phyloP scores from a whole-genome alignment of 2,888 invertebrate genomes.

The Andrena dorsata region DNA sequence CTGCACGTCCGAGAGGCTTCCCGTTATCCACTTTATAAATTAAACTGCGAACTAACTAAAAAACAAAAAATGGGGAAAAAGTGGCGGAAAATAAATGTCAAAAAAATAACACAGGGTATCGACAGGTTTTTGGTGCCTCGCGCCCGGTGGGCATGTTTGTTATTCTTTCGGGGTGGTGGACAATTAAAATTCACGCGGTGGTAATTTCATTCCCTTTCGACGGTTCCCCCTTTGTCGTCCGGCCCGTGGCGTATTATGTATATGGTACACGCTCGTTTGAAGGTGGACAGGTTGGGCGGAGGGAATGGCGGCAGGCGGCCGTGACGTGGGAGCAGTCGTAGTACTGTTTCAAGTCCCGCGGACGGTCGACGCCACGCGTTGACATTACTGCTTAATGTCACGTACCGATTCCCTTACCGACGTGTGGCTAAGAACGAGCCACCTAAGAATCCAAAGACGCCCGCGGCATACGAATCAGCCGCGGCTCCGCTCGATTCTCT shows the following conservation, averaged over 20 bases:
- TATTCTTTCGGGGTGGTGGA: background rate
- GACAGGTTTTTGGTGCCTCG: slow-evolving; percentile 14
- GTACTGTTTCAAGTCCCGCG: slow-evolving; percentile 70
- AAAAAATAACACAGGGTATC: slow-evolving; percentile 18
- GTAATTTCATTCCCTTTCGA: slow-evolving; percentile 21
- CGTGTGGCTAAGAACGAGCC: slow-evolving; percentile 70
- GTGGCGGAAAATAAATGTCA: background rate
- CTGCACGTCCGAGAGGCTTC: slow-evolving; percentile 28
- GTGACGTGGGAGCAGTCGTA: slow-evolving; percentile 58
- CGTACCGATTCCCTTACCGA: slow-evolving; percentile 73
- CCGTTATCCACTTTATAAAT: slow-evolving; percentile 46
- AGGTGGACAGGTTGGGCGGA: slow-evolving; percentile 43
- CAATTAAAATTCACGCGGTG: slow-evolving; percentile 45
- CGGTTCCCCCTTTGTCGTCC: slow-evolving; percentile 43
- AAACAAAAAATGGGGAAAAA: slow-evolving; percentile 4
- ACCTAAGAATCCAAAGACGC: slow-evolving; percentile 65
- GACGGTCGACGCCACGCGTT: slow-evolving; percentile 63
- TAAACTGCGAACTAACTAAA: slow-evolving; percentile 24
- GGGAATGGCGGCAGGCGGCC: slow-evolving; percentile 24
- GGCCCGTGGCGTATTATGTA: slow-evolving; percentile 51
- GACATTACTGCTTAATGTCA: slow-evolving; percentile 75
- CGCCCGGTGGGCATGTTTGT: background rate
- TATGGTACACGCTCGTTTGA: slow-evolving; percentile 64
- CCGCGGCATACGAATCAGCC: slow-evolving; percentile 64
- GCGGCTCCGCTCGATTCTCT: slow-evolving; percentile 55